Evolutionary conservation across 2,113 vertebrate genomes (phyloP), one percentile per base, ranked within the genome.

Genomic region (Gymnarchus niloticus): DNA sequence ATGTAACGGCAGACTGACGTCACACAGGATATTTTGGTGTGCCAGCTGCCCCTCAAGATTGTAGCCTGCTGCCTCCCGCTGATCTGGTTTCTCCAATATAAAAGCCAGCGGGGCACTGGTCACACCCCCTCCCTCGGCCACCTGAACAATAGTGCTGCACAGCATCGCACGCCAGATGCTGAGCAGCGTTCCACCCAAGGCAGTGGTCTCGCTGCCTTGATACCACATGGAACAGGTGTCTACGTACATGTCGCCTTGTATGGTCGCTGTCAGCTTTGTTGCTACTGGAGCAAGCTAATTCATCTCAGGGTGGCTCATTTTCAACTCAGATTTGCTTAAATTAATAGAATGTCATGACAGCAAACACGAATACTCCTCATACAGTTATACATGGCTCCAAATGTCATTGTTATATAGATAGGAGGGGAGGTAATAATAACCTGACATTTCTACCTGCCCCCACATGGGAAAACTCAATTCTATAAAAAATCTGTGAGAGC

Each of bases 81-180:
- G 81, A 82, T 82, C 51, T 23, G 25, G 51, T 54, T 82, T 37
- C 81, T 82, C 37, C n/a, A 54, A 25, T 49, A 80, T 49, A 82
- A 82, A 82, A 54, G 7, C n/a, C 49, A 82, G 25, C 49, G 12
- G 80, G 51, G 28, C 2, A 56, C 25, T 6, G 28, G n/a, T 10
- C 12, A 23, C 28, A 9, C 48, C n/a, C 46, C 44, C 37, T 41
- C 77, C 7, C 78, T 28, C 9, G 54, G 12, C 28, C 21, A 80
- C 41, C n/a, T 3, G 9, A 82, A 56, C 81, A 82, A 56, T 33
- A 25, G n/a, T 33, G 10, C 21, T 19, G 12, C 17, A 82, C 28
- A 19, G 28, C 12, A 54, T 52, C 21, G 33, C 25, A 56, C 25
- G 17, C 19, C 81, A 82, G 81, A 25, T 82, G 49, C 81, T n/a